Percentiles rank a stretch among this genome's conserved stretches.
Evolutionary conservation across 2,888 invertebrate species (phyloP).

Genomic region (Aelia acuminata): DNA sequence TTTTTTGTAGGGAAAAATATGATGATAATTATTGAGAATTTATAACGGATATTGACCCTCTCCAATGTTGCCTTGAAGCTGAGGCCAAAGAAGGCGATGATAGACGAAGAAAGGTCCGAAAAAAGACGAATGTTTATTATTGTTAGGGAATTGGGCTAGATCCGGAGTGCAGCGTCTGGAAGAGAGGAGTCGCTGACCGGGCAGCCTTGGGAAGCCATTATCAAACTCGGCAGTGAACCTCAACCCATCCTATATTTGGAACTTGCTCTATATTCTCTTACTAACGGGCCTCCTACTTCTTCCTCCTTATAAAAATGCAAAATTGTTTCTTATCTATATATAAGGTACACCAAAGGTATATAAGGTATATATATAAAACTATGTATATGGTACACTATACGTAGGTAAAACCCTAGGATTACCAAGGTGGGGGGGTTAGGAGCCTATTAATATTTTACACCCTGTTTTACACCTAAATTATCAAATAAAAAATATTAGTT

Average conservation of each 20-base stretch:
- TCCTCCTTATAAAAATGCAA: not conserved
- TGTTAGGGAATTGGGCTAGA: not conserved
- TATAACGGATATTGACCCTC: too few relatives aligned
- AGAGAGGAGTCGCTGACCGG: not conserved
- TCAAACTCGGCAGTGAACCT: conserved; percentile 35
- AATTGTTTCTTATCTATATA: not conserved
- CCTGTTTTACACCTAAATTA: too few relatives aligned
- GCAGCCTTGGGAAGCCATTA: not conserved
- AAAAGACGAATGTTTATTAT: not conserved
- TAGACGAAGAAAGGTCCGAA: not conserved
- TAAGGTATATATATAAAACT: too few relatives aligned
- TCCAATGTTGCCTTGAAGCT: not conserved
- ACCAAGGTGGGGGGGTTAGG: too few relatives aligned
- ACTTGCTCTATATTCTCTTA: not conserved
- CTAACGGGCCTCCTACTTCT: not conserved
- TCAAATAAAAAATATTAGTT: too few relatives aligned
- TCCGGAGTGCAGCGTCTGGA: not conserved
- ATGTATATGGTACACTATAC: too few relatives aligned
- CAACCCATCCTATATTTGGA: conserved; percentile 3
- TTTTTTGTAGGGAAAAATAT: too few relatives aligned
- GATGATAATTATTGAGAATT: too few relatives aligned
- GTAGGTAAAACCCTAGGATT: too few relatives aligned
- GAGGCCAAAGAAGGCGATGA: not conserved
- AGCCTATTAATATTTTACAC: too few relatives aligned
- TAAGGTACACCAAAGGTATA: too few relatives aligned